Evolutionary conservation across 2,888 invertebrate species (phyloP).

Genomic region (Synanthedon andrenaeformis): DNA sequence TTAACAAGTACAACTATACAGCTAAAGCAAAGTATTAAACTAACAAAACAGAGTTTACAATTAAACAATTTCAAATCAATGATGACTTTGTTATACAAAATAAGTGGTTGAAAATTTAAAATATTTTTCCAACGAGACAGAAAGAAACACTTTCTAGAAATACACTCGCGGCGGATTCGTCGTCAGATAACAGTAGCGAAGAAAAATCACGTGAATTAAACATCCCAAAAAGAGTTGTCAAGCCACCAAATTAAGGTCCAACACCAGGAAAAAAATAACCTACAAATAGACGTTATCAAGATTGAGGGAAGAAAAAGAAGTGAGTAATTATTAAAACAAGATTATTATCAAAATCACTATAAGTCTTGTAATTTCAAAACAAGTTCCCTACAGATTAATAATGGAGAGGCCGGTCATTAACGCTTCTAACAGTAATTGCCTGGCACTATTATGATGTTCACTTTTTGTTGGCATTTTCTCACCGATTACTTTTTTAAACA

Average conservation of each 20-base stretch:
- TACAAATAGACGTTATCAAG: slow-evolving; percentile 62
- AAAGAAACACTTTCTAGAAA: slow-evolving; percentile 20
- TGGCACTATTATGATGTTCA: slow-evolving; percentile 62
- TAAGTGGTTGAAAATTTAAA: too few relatives aligned
- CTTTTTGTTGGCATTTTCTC: slow-evolving; percentile 58
- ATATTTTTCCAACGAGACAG: too few relatives aligned
- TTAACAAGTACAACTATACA: too few relatives aligned
- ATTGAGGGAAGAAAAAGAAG: slow-evolving; percentile 59
- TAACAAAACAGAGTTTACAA: too few relatives aligned
- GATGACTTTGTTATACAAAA: too few relatives aligned
- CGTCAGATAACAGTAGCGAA: slow-evolving; percentile 39
- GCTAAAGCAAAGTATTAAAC: too few relatives aligned
- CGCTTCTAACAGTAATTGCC: slow-evolving; percentile 64
- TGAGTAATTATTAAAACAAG: slow-evolving; percentile 66
- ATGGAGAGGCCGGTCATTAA: slow-evolving; percentile 59
- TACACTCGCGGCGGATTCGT: slow-evolving; percentile 23
- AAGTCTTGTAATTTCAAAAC: slow-evolving; percentile 57
- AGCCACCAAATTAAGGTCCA: slow-evolving; percentile 52
- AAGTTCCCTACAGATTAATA: slow-evolving; percentile 59
- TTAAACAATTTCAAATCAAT: too few relatives aligned
- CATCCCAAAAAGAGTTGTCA: slow-evolving; percentile 56
- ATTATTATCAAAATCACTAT: slow-evolving; percentile 64
- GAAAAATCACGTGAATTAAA: slow-evolving; percentile 55
- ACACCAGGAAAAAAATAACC: slow-evolving; percentile 48
- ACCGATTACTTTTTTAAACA: slow-evolving; percentile 37